Evolutionary conservation across 2,888 invertebrate species (phyloP), one percentile per base, ranked within the genome.

Genomic region (Apamea monoglypha): DNA sequence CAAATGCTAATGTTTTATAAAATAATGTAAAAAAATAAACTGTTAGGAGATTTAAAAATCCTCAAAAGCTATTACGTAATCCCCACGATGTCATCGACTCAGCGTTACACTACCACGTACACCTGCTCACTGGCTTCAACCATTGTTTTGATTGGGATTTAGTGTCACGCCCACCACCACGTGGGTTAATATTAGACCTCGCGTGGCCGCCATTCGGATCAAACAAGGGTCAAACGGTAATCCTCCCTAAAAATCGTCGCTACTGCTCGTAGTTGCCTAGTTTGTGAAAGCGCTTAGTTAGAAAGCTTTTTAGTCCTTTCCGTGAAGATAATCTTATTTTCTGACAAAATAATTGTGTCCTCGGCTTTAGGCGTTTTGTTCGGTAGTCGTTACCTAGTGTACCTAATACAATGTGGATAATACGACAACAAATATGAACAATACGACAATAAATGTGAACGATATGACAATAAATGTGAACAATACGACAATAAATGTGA

Each of bases 71-170:
- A 32, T 32, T 63, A 8, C 10, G 18, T 63, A 32, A 63, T 63
- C 21, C 12, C 12, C 5, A 64, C 36, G 12, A 32, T 21, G 12
- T 53, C 56, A 66, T 16, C 56, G 14, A 67, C 5, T n/a, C 21
- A 29, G 5, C 3, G 21, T 67, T 78, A 25, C 47, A 14, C 36
- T 40, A 68, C 47, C 40, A 50, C 63, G 56, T 50, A 32, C 36
- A 76, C 82, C 76, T 73, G 68, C 44, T 25, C 74, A 2, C 47
- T n/a, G 32, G 72, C 36, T 63, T 56, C 40, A 32, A 40, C 63
- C 53, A 74, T 53, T 69, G 74, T 66, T 74, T 80, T 76, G 80
- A 80, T 85, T 76, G 87, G 84, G 87, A 68, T 80, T 87, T 84
- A 84, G 74, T 76, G 80, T 87, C 76, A 72, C 76, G 50, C 68